These are phyloP conservation scores for Maniola jurtina DNA, from an alignment of 1,140 invertebrate species.

Conservation along the genomic window DNA sequence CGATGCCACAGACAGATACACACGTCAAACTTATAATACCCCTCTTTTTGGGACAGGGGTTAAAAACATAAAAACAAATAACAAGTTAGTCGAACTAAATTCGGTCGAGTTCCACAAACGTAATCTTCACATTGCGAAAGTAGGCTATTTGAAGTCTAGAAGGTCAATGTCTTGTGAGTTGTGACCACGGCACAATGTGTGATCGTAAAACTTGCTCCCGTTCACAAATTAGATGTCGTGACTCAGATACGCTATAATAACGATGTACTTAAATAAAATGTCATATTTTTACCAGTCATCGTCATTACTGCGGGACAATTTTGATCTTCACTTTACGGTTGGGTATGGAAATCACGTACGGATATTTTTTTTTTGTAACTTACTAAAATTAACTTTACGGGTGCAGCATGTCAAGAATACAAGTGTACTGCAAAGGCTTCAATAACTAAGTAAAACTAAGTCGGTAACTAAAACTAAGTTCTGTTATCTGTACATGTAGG, in stretches of 20 bases:
- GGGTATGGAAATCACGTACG: no score
- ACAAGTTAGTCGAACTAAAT: neutral
- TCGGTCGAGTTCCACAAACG: constrained; percentile 8
- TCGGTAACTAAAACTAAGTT: no score
- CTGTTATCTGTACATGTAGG: no score
- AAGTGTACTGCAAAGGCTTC: no score
- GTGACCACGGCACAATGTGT: constrained; percentile 25
- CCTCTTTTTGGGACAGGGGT: no score
- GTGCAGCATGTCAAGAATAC: no score
- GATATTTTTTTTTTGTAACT: no score
- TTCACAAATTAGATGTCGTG: constrained; percentile 24
- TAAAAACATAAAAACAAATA: neutral
- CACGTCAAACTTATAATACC: no score
- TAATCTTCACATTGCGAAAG: constrained; percentile 17
- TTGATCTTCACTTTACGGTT: neutral
- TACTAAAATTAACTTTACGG: no score
- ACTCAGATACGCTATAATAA: constrained; percentile 21
- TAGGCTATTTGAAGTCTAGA: constrained; percentile 26
- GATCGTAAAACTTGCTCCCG: constrained; percentile 28
- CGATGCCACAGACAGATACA: no score
- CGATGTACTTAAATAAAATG: neutral
- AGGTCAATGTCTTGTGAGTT: constrained; percentile 33
- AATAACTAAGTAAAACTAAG: no score
- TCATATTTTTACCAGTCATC: neutral
- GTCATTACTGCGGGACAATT: neutral